A percentile compares a stretch with the other conserved stretches of the same genome.
phyloP scores from a whole-genome alignment of 2,888 invertebrate species.

The Dicroscelio sp. region DNA sequence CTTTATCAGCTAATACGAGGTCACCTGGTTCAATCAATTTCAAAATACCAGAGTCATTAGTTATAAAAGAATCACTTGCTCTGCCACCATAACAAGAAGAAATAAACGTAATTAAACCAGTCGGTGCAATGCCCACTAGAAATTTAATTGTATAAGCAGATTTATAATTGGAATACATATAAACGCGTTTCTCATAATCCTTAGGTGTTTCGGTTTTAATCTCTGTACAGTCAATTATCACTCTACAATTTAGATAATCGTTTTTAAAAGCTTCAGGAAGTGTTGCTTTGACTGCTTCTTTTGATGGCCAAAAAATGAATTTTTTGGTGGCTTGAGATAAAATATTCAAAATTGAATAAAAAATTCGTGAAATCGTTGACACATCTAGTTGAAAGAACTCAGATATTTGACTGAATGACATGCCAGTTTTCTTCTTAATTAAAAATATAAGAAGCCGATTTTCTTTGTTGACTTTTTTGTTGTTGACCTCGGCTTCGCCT shows the following conservation, averaged over 20 bases:
- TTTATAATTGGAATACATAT: slow-evolving; percentile 82
- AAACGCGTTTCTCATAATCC: slow-evolving; percentile 69
- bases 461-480: slow-evolving; percentile 63
- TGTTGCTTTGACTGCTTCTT: slow-evolving; percentile 79
- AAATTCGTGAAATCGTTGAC: slow-evolving; percentile 35
- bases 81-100: slow-evolving; percentile 82
- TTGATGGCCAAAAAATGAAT: slow-evolving; percentile 81
- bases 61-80: slow-evolving; percentile 80
- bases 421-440: slow-evolving; percentile 80
- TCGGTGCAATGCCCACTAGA: slow-evolving; percentile 82
- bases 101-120: slow-evolving; percentile 79
- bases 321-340: slow-evolving; percentile 56
- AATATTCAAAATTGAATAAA: slow-evolving; percentile 29
- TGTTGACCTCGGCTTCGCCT: slow-evolving; percentile 32
- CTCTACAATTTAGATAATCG: slow-evolving; percentile 76
- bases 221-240: slow-evolving; percentile 84
- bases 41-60: slow-evolving; percentile 79
- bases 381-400: slow-evolving; percentile 21
- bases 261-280: slow-evolving; percentile 84
- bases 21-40: slow-evolving; percentile 82
- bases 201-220: slow-evolving; percentile 79
- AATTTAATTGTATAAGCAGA: slow-evolving; percentile 79
- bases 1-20: slow-evolving; percentile 80
- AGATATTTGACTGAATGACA: slow-evolving; percentile 22
- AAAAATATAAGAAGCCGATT: slow-evolving; percentile 79